Evolutionary conservation across 2,888 invertebrate genomes (phyloP), one percentile per base, ranked within the genome.

Genomic region (Thelaira solivaga): DNA sequence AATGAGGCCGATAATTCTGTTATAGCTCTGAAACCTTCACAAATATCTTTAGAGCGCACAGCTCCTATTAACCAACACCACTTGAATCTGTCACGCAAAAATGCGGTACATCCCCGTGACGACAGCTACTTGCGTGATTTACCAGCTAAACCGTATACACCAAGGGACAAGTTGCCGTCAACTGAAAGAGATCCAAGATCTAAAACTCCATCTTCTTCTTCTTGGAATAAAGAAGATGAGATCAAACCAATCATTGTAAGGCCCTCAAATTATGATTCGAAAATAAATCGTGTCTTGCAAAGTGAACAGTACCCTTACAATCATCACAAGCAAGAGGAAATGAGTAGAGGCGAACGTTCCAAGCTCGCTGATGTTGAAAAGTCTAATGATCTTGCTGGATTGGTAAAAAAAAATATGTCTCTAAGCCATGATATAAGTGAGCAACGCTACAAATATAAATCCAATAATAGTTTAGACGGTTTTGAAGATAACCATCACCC

Each of bases 1-100:
- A 89, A 89, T 57, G 89, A 89, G 82, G 88, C 88, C 57, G 88
- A 89, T 71, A 89, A 88, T 72, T 87, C 89, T 62, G 87, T 88
- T 24, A 88, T 88, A 57, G 88, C 88, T 2, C 77, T 87, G 69
- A 88, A 88, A 77, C 88, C 88, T 39, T 86, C 88, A 45, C 88
- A 88, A 71, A 88, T 88, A 29, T 83, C 87, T 43, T 72, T 87
- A 73, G 85, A 85, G 76, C 81, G 83, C 43, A 67, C 81, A 10
- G 72, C 76, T 3, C 80, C 83, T 7, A 80, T 82, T 20, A 82
- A 74, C 68, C 82, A 83, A 11, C 85, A 83, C 47, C 87, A 87
- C 65, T 83, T 84, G 72, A 88, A 85, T 75, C 80, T 87, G 80
- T 85, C 86, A 79, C 84, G 88, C 1, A 87, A 88, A 78, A 88